A percentile compares a stretch with the other conserved stretches of the same genome.
These are phyloP conservation scores for Drymonia ruficornis DNA, from an alignment of 2,888 invertebrate species.

Conservation along the genomic window DNA sequence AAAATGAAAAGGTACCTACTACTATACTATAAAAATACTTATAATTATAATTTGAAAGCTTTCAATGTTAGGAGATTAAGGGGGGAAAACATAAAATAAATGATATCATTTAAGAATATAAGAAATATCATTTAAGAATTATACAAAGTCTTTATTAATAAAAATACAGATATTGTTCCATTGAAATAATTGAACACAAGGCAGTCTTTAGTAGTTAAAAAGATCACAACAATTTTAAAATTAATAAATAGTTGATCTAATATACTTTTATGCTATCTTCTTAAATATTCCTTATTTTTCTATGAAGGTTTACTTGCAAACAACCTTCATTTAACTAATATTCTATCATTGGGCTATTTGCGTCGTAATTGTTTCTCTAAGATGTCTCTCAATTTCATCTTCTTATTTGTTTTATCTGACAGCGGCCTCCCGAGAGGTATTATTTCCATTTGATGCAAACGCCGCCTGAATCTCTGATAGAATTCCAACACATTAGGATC, in stretches of 20 bases:
- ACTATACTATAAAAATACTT: too few species aligned
- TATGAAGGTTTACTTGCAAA: neutral
- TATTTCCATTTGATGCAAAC: conserved; percentile 86
- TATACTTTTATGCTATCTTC: neutral
- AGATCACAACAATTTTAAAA: conserved; percentile 16
- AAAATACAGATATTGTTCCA: conserved; percentile 11
- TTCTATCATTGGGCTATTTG: conserved; percentile 41
- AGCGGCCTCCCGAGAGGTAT: conserved; percentile 85
- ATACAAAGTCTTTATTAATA: neutral
- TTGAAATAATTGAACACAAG: conserved; percentile 22
- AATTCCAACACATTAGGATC: conserved; percentile 93
- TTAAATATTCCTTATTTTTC: neutral
- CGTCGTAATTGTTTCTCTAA: conserved; percentile 68
- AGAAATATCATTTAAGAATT: too few species aligned
- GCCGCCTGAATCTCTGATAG: conserved; percentile 88
- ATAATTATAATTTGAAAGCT: too few species aligned
- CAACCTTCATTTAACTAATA: neutral
- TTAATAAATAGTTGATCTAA: neutral
- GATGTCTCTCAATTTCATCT: conserved; percentile 69
- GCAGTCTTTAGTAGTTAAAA: conserved; percentile 36
- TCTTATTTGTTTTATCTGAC: conserved; percentile 73
- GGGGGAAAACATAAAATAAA: too few species aligned
- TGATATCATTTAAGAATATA: too few species aligned
- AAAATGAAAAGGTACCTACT: too few species aligned
- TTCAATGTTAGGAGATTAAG: too few species aligned